These are phyloP conservation scores for Standfussiana lucernea DNA, from an alignment of 2,888 invertebrate genomes.

Conservation along the genomic window DNA sequence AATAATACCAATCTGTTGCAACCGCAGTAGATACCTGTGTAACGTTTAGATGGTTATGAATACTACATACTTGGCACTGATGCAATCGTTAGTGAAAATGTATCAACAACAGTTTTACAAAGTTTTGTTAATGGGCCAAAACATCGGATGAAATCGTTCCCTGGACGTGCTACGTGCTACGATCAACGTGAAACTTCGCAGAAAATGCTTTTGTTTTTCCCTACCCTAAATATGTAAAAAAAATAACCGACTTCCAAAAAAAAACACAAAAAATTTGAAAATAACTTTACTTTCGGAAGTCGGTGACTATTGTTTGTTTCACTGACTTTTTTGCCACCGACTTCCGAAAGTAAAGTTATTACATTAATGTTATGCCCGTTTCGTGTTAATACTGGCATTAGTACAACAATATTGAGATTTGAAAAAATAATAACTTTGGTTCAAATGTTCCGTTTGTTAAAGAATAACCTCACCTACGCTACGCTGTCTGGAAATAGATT, in stretches of 20 bases:
- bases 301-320: too few relatives aligned
- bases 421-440: background rate
- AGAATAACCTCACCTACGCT: slow-evolving; percentile 1
- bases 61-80: background rate
- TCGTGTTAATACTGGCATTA: background rate
- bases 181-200: too few relatives aligned
- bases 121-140: background rate
- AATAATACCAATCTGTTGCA: slow-evolving; percentile 18
- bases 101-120: background rate
- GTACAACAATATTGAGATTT: background rate
- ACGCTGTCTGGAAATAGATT: slow-evolving; percentile 2
- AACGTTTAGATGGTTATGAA: background rate
- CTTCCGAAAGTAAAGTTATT: too few relatives aligned
- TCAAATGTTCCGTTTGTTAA: background rate
- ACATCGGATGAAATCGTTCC: background rate
- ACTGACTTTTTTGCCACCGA: too few relatives aligned
- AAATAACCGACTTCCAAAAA: too few relatives aligned
- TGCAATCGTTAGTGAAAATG: background rate
- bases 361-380: background rate
- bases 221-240: slow-evolving; percentile 6
- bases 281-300: too few relatives aligned
- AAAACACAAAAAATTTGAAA: too few relatives aligned
- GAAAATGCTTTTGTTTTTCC: background rate
- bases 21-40: background rate
- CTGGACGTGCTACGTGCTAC: slow-evolving; percentile 5